phyloP scores from a whole-genome alignment of 2,888 invertebrate species.

The Macrophya annulata region DNA sequence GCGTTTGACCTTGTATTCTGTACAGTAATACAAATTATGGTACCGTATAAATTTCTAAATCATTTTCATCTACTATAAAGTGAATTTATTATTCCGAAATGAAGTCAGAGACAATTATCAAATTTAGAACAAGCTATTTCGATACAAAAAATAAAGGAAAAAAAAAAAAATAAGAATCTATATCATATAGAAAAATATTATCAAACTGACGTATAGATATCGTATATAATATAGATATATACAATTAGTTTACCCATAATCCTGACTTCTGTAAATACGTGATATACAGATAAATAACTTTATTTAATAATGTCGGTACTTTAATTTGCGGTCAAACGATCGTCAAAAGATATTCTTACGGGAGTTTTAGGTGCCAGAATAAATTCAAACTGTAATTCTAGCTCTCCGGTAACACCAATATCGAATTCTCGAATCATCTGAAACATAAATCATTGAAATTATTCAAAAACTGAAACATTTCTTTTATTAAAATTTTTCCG shows the following conservation, averaged over 20 bases:
- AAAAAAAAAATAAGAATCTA: background rate
- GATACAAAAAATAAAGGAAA: background rate
- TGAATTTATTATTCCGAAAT: slow-evolving; percentile 13
- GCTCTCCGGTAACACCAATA: slow-evolving; percentile 85
- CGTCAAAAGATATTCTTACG: slow-evolving; percentile 84
- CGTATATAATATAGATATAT: slow-evolving; percentile 31
- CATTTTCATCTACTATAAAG: background rate
- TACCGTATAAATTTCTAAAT: background rate
- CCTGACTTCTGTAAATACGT: slow-evolving; percentile 37
- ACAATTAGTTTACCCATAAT: slow-evolving; percentile 39
- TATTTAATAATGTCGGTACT: background rate
- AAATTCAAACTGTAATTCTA: slow-evolving; percentile 91
- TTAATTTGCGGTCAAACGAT: slow-evolving; percentile 68
- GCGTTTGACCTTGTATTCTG: background rate
- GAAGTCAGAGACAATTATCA: background rate
- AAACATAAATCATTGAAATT: slow-evolving; percentile 62
- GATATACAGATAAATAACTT: slow-evolving; percentile 32
- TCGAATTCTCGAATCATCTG: slow-evolving; percentile 88
- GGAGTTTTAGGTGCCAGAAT: slow-evolving; percentile 89
- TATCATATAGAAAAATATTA: slow-evolving; percentile 22
- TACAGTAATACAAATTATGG: slow-evolving; percentile 13
- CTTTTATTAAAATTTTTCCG: background rate
- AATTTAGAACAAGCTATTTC: background rate
- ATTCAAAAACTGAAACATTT: background rate
- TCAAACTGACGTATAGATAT: background rate